phyloP scores from a whole-genome alignment of 2,113 vertebrate species.

The Rhipidura dahli region DNA sequence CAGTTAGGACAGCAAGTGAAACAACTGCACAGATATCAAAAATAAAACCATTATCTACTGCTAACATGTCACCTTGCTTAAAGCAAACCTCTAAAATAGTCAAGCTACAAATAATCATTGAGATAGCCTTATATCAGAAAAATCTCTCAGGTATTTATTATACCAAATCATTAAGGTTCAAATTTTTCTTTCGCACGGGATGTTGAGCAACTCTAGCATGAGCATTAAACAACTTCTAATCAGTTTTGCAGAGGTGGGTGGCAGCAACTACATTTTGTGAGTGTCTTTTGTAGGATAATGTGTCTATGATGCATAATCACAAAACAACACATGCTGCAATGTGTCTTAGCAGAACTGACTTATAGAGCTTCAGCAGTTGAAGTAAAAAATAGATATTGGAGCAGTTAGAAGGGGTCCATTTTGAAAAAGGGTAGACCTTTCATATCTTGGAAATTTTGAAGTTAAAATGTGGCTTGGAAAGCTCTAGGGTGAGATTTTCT shows the following conservation, averaged over 20 bases:
- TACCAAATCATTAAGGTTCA: background rate
- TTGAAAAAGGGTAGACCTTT: background rate
- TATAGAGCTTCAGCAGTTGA: background rate
- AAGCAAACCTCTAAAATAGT: background rate
- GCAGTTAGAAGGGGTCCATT: background rate
- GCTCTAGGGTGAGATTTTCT: background rate
- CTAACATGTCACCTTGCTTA: background rate
- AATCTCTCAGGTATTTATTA: background rate
- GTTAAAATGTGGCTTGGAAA: background rate
- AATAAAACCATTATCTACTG: background rate
- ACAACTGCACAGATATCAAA: background rate
- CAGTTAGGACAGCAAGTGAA: background rate
- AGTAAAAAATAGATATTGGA: background rate
- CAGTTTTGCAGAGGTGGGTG: background rate
- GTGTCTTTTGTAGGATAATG: too few relatives aligned
- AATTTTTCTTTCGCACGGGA: background rate
- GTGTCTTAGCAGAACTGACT: background rate
- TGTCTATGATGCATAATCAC: too few relatives aligned
- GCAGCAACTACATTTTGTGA: background rate
- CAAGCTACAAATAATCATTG: background rate
- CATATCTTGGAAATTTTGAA: background rate
- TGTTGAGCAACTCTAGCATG: background rate
- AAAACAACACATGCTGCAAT: too few relatives aligned
- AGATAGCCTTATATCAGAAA: background rate
- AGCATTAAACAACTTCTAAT: background rate